Conservation (phyloP, 2,888 invertebrate species). For the Cabera pusaria region DNA sequence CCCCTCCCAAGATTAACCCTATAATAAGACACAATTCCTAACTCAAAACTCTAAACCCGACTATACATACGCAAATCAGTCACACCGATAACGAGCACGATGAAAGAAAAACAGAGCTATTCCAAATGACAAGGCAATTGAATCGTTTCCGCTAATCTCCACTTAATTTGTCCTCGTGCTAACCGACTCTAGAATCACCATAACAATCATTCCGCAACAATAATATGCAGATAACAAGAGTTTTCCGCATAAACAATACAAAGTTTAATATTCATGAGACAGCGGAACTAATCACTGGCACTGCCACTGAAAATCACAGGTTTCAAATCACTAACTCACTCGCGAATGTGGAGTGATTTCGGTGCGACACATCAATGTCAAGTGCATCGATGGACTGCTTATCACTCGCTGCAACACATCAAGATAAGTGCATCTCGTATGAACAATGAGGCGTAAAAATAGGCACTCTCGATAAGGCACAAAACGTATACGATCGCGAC, state of each 20-base stretch:
- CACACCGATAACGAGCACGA: slow-evolving; percentile 42
- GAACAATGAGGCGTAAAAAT: slow-evolving; percentile 49
- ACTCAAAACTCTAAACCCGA: slow-evolving; percentile 15
- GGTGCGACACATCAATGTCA: slow-evolving; percentile 53
- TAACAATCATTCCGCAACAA: slow-evolving; percentile 73
- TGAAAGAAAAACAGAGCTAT: slow-evolving; percentile 45
- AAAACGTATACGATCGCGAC: slow-evolving; percentile 50
- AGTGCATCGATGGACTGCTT: slow-evolving; percentile 52
- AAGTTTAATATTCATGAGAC: slow-evolving; percentile 62
- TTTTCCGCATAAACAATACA: slow-evolving; percentile 61
- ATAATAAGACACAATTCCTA: background rate
- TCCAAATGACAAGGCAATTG: slow-evolving; percentile 56
- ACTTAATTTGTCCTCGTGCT: slow-evolving; percentile 56
- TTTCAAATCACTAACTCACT: slow-evolving; percentile 39
- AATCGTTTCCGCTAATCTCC: slow-evolving; percentile 65
- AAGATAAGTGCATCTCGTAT: slow-evolving; percentile 57
- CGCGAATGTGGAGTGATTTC: slow-evolving; percentile 24
- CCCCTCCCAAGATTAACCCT: slow-evolving; percentile 1
- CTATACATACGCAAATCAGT: slow-evolving; percentile 36
- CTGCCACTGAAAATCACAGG: slow-evolving; percentile 58
- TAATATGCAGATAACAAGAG: slow-evolving; percentile 61
- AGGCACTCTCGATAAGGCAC: slow-evolving; percentile 64
- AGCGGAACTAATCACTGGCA: slow-evolving; percentile 52
- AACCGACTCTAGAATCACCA: slow-evolving; percentile 62
- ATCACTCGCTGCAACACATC: slow-evolving; percentile 46